A percentile compares a stretch with the other conserved stretches of the same genome.
Conservation (phyloP, 53 echinoderm and acorn worm genomes). For the Crossaster papposus region DNA sequence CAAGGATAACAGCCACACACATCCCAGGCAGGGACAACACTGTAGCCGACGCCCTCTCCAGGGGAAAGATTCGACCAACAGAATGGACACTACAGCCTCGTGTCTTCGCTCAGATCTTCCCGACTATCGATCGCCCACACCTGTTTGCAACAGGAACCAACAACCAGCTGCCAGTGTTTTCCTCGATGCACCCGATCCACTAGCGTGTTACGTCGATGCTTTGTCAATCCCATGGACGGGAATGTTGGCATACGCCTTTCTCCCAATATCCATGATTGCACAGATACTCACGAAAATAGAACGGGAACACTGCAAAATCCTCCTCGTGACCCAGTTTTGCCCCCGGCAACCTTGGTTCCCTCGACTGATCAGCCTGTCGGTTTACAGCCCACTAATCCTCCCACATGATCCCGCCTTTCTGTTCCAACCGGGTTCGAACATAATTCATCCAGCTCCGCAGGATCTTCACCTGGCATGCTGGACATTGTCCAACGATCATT, state of each 20-base stretch:
- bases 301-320: slow-evolving; percentile 12
- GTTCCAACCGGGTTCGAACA: no score
- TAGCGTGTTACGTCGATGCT: slow-evolving; percentile 28
- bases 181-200: not conserved
- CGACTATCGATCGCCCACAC: not conserved
- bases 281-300: not conserved
- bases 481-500: no score
- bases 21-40: slow-evolving; percentile 54
- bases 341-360: slow-evolving; percentile 40
- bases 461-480: no score
- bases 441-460: no score
- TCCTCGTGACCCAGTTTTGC: slow-evolving; percentile 24
- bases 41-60: slow-evolving; percentile 49
- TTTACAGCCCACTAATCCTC: not conserved
- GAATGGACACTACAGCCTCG: no score
- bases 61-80: slow-evolving; percentile 7
- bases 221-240: slow-evolving; percentile 23
- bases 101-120: slow-evolving; percentile 41
- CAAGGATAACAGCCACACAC: slow-evolving; percentile 27
- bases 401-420: no score
- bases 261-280: slow-evolving; percentile 40
- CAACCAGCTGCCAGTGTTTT: slow-evolving; percentile 38
- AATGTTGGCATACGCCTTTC: slow-evolving; percentile 42
- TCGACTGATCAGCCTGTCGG: not conserved
- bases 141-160: slow-evolving; percentile 25